phyloP scores from a whole-genome alignment of 2,797 vertebrate species.

The Brachyrhaphis roseni region DNA sequence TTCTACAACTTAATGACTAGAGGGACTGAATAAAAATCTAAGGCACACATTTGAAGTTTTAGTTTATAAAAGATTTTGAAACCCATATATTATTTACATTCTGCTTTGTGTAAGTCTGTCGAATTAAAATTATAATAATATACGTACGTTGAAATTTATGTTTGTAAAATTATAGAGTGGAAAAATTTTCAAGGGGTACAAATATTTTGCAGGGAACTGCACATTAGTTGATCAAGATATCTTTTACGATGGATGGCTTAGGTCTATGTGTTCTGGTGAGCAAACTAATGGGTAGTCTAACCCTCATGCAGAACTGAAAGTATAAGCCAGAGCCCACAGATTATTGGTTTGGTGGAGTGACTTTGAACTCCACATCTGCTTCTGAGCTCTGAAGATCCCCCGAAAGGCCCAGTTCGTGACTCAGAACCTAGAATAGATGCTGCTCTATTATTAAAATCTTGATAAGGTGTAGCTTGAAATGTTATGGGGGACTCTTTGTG shows the following conservation, averaged over 20 bases:
- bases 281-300: not conserved
- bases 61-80: not conserved
- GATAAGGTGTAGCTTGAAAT: slow-evolving; percentile 57
- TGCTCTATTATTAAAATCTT: slow-evolving; percentile 60
- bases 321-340: not conserved
- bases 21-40: not conserved
- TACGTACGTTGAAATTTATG: not conserved
- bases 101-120: not conserved
- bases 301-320: not conserved
- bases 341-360: slow-evolving; percentile 22
- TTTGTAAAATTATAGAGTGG: not conserved
- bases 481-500: slow-evolving; percentile 33
- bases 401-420: slow-evolving; percentile 25
- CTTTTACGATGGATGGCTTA: not conserved
- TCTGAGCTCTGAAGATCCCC: slow-evolving; percentile 22
- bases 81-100: not conserved
- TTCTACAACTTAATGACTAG: not conserved
- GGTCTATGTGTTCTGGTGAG: not conserved
- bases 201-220: not conserved
- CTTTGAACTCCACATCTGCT: slow-evolving; percentile 30
- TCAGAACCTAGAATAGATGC: slow-evolving; percentile 47
- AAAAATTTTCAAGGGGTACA: not conserved
- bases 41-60: not conserved
- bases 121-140: not conserved
- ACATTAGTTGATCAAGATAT: not conserved